phyloP scores from a whole-genome alignment of 2,113 vertebrate genomes.

The Pseudorhombus dupliciocellatus region DNA sequence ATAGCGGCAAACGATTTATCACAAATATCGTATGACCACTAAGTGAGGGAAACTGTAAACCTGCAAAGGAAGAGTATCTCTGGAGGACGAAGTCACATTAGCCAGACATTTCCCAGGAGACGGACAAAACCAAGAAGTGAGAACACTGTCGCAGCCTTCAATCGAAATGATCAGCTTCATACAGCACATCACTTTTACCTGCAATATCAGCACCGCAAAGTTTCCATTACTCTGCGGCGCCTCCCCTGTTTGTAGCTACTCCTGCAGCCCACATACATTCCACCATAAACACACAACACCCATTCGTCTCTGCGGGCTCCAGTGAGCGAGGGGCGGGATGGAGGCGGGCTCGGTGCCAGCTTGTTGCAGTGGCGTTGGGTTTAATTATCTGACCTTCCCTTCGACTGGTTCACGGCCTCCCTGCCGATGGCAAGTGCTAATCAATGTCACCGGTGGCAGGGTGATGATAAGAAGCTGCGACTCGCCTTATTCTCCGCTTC shows the following conservation, averaged over 20 bases:
- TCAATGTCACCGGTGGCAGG: slow-evolving; percentile 68
- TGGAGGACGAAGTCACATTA: not conserved
- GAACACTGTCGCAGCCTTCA: not conserved
- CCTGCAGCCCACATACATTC: not conserved
- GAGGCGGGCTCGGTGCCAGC: slow-evolving; percentile 49
- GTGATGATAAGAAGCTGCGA: slow-evolving; percentile 67
- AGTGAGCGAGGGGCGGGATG: slow-evolving; percentile 1
- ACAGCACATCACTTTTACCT: not conserved
- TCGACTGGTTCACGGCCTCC: slow-evolving; percentile 50
- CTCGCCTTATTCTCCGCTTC: slow-evolving; percentile 41
- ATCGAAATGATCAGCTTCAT: not conserved
- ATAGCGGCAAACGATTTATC: slow-evolving; percentile 29
- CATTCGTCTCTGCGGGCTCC: not conserved
- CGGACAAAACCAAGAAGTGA: not conserved
- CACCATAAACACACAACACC: not conserved
- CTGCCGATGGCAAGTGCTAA: slow-evolving; percentile 61
- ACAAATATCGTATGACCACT: slow-evolving; percentile 26
- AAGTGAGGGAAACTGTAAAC: slow-evolving; percentile 23
- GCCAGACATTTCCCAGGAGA: not conserved
- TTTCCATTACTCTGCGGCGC: not conserved
- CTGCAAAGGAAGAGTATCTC: slow-evolving; percentile 9
- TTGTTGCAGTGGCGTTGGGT: slow-evolving; percentile 59
- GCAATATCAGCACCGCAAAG: not conserved
- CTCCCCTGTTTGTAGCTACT: not conserved
- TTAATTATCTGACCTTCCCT: slow-evolving; percentile 76